Conservation (phyloP, 2,113 vertebrate species). For the Austrofundulus limnaeus region DNA sequence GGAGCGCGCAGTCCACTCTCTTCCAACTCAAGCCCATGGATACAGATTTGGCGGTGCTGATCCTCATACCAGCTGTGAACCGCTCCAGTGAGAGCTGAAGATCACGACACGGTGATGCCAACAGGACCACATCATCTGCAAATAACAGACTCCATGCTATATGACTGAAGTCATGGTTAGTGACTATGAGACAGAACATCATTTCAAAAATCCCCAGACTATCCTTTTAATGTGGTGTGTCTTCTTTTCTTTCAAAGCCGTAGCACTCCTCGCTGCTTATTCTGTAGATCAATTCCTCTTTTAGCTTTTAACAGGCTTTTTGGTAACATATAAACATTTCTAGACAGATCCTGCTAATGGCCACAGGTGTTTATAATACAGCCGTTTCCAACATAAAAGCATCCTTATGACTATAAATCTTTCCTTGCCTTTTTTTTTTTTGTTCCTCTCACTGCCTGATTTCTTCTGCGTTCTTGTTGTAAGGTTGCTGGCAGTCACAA, state of each 20-base stretch:
- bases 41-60: too few relatives aligned
- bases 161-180: too few relatives aligned
- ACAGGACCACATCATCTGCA: too few relatives aligned
- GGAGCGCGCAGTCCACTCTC: too few relatives aligned
- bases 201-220: too few relatives aligned
- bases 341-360: constrained; percentile 77
- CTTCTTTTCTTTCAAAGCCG: constrained; percentile 63
- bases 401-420: constrained; percentile 66
- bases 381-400: constrained; percentile 74
- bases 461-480: constrained; percentile 34
- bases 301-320: constrained; percentile 72
- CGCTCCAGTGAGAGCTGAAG: too few relatives aligned
- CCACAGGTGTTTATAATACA: constrained; percentile 76
- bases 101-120: too few relatives aligned
- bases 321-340: constrained; percentile 75
- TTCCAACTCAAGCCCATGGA: too few relatives aligned
- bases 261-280: constrained; percentile 31
- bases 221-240: constrained; percentile 52
- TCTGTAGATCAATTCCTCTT: constrained; percentile 63
- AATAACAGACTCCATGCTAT: too few relatives aligned
- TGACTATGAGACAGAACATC: too few relatives aligned
- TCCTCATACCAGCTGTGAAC: too few relatives aligned
- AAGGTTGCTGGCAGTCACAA: constrained; percentile 58
- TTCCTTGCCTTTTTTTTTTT: constrained; percentile 37
- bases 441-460: constrained; percentile 32